Percentiles rank a stretch among this genome's conserved stretches.
Evolutionary conservation across 2,797 vertebrate genomes (phyloP).

Genomic region (Sebastes vulpes): DNA sequence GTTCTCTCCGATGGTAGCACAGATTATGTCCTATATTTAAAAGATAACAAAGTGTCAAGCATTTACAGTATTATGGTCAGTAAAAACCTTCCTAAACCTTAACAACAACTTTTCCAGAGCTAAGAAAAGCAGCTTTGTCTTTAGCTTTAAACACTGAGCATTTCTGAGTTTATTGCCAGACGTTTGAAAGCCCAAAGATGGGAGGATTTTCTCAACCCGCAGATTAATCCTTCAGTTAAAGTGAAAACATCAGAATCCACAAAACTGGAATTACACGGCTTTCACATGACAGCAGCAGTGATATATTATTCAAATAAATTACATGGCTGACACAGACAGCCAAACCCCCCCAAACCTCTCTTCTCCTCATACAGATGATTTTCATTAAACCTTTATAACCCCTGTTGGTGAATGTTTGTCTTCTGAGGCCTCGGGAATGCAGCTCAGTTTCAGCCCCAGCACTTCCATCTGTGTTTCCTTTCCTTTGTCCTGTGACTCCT

Average conservation of each 20-base stretch:
- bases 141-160: background rate
- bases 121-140: slow-evolving; percentile 18
- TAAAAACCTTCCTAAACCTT: background rate
- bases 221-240: slow-evolving; percentile 14
- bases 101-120: background rate
- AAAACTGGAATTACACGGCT: slow-evolving; percentile 31
- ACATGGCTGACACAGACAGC: slow-evolving; percentile 37
- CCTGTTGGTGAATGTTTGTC: slow-evolving; percentile 73
- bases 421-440: slow-evolving; percentile 70
- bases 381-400: slow-evolving; percentile 73
- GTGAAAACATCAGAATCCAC: slow-evolving; percentile 51
- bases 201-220: slow-evolving; percentile 15
- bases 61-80: background rate
- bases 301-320: slow-evolving; percentile 60
- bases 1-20: background rate
- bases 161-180: slow-evolving; percentile 25
- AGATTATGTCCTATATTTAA: background rate
- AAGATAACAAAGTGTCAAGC: background rate
- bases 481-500: slow-evolving; percentile 84
- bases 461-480: slow-evolving; percentile 85
- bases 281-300: slow-evolving; percentile 41
- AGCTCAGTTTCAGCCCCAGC: slow-evolving; percentile 72
- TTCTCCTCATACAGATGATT: slow-evolving; percentile 71
- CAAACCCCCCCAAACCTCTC: slow-evolving; percentile 17
- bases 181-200: slow-evolving; percentile 8